A percentile compares a stretch with the other conserved stretches of the same genome.
These are phyloP conservation scores for Tinamus major DNA, from an alignment of 2,797 vertebrate species.

Conservation along the genomic window DNA sequence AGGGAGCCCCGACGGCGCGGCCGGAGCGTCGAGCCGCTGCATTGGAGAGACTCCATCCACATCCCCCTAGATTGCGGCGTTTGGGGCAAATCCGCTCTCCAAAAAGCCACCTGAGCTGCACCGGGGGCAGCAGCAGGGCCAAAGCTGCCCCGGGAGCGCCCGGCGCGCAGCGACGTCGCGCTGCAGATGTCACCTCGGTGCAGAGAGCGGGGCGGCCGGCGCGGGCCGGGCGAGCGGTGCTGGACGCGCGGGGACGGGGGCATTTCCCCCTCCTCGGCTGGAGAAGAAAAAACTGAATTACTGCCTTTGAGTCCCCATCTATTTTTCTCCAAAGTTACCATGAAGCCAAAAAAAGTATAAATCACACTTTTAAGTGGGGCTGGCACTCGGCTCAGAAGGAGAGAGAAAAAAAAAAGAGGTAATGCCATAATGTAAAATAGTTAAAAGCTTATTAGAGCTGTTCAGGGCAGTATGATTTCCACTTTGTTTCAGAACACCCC, in stretches of 20 bases:
- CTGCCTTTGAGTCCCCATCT: constrained; percentile 80
- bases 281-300: constrained; percentile 82
- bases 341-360: constrained; percentile 88
- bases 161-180: background rate
- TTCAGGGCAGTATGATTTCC: constrained; percentile 94
- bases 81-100: rapidly evolving
- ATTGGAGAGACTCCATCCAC: too few relatives aligned
- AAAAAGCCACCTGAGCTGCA: background rate
- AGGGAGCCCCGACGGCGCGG: rapidly evolving
- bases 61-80: rapidly evolving
- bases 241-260: constrained; percentile 57
- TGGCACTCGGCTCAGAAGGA: constrained; percentile 69
- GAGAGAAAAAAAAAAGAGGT: constrained; percentile 58
- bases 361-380: constrained; percentile 83
- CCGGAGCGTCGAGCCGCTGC: background rate
- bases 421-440: constrained; percentile 90
- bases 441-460: constrained; percentile 96
- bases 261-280: constrained; percentile 72
- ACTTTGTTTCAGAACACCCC: constrained; percentile 93
- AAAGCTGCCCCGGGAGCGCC: too few relatives aligned
- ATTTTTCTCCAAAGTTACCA: constrained; percentile 83
- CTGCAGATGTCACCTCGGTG: background rate
- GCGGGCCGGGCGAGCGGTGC: background rate
- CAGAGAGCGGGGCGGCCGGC: background rate
- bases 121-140: background rate